These are phyloP conservation scores for Porites lutea DNA, from an alignment of 64 coral and sea anemone species.

Conservation along the genomic window DNA sequence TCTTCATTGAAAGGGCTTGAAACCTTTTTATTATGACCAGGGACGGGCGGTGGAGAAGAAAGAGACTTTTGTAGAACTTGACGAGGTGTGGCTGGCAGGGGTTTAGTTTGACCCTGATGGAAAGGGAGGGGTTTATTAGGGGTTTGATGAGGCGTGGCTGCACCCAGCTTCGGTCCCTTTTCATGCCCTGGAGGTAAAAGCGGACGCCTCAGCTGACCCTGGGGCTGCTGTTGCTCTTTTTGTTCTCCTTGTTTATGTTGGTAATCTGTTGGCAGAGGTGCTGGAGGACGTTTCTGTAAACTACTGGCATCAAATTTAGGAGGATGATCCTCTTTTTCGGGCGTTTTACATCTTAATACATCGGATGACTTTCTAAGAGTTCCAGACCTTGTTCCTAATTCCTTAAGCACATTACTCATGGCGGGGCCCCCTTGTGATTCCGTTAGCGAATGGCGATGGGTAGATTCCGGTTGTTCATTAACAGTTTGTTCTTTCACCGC, in stretches of 20 bases:
- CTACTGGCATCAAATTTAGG: neutral
- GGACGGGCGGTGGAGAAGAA: neutral
- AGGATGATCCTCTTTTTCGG: neutral
- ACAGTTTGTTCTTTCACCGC: neutral
- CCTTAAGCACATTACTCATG: conserved; percentile 53
- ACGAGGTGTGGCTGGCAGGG: neutral
- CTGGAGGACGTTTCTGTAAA: conserved; percentile 18
- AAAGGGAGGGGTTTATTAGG: neutral
- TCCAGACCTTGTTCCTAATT: conserved; percentile 49
- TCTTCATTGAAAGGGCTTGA: neutral
- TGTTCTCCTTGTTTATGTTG: neutral
- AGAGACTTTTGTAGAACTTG: neutral
- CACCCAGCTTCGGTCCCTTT: conserved; percentile 3
- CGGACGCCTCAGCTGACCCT: no score
- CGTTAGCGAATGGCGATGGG: neutral
- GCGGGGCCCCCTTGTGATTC: neutral
- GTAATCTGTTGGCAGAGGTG: conserved; percentile 16
- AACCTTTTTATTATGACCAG: neutral
- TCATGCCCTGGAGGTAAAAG: conserved; percentile 1
- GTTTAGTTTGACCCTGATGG: neutral
- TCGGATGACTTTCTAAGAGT: conserved; percentile 10
- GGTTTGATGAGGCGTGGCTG: neutral
- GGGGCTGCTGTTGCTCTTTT: neutral
- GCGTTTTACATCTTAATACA: neutral
- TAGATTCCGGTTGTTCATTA: conserved; percentile 5